A percentile compares a stretch with the other conserved stretches of the same genome.
These are phyloP conservation scores for Meliscaeva auricollis DNA, from an alignment of 2,888 invertebrate species.

Conservation along the genomic window DNA sequence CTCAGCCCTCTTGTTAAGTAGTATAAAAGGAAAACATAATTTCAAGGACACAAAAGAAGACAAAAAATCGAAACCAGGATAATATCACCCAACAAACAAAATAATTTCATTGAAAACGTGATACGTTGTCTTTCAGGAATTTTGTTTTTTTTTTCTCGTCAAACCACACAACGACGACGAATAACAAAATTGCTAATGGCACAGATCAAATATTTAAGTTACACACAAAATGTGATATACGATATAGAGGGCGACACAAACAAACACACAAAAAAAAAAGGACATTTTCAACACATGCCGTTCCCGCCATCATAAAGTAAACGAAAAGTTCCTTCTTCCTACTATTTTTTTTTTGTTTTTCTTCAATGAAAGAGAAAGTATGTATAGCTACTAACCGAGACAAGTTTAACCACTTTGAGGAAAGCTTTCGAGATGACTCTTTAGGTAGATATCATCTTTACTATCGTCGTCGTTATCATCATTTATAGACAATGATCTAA, in stretches of 20 bases:
- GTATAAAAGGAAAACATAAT: slow-evolving; percentile 17
- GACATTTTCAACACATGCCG: slow-evolving; percentile 57
- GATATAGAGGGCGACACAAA: slow-evolving; percentile 29
- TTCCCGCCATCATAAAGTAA: slow-evolving; percentile 22
- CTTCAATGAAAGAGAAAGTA: slow-evolving; percentile 32
- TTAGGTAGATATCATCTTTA: slow-evolving; percentile 54
- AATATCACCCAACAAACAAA: slow-evolving; percentile 52
- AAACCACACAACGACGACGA: slow-evolving; percentile 30
- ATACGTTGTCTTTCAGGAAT: slow-evolving; percentile 34
- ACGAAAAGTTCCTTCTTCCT: slow-evolving; percentile 29
- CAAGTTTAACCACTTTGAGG: slow-evolving; percentile 38
- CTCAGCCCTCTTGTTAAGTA: neutral
- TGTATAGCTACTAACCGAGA: neutral
- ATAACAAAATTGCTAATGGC: slow-evolving; percentile 47
- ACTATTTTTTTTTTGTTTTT: slow-evolving; percentile 24
- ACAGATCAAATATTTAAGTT: slow-evolving; percentile 52
- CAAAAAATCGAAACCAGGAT: slow-evolving; percentile 9
- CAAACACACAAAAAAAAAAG: slow-evolving; percentile 19
- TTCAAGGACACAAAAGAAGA: neutral
- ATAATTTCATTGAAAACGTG: slow-evolving; percentile 52
- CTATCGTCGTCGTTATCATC: slow-evolving; percentile 60
- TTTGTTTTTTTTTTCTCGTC: slow-evolving; percentile 11
- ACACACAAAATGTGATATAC: slow-evolving; percentile 36
- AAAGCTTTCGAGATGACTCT: slow-evolving; percentile 21
- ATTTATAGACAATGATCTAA: slow-evolving; percentile 65